Base-by-base conservation (phyloP, 2,113 vertebrate genomes). In the Bagarius yarrelli region DNA sequence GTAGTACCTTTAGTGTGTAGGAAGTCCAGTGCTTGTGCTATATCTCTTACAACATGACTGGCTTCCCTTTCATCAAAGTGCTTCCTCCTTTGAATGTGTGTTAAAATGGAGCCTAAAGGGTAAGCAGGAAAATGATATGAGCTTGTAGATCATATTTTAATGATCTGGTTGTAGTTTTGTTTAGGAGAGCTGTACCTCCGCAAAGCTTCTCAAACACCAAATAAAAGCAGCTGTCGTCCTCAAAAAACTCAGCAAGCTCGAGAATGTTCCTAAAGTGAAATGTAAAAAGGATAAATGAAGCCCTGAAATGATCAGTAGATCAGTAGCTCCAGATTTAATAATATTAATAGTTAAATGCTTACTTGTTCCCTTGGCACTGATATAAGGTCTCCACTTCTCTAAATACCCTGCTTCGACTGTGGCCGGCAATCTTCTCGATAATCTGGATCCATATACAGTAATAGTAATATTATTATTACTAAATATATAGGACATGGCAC, bases 321-420 rank as follows among this genome's bases (percentile, higher is more conserved):
- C n/a, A n/a, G n/a, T 55, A 2, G 5, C 9, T 36, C n/a, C n/a
- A 71, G 50, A 8, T 16, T 18, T 18, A 3, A 32, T 3, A 9
- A 15, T 9, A 5, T n/a, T 34, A 8, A 50, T 14, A 60, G 8
- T 9, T 15, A 34, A 71, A 57, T 8, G 21, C 95, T 92, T 89
- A 99, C 97, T 93, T 95, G 90, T 97, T 97, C 83, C 97, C 97
- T 88, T 99, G 97, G 87, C 97, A 99, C 87, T 99, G 97, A 88
- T 99, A 98, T 16, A 99, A 92, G 0, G 97, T 99, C 88, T 99
- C 97, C 88, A 99, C 96, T 87, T 99, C 97, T 82, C 95, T 91
- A 83, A 99, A 99, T 4, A 99, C 97, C 40, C 96, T 90, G 85
- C 94, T 97, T 64, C 97, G 94, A 87, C 95, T 98, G 85, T 98